Base-by-base conservation (phyloP, 2,113 vertebrate genomes). In the Rhagologus leucostigma region DNA sequence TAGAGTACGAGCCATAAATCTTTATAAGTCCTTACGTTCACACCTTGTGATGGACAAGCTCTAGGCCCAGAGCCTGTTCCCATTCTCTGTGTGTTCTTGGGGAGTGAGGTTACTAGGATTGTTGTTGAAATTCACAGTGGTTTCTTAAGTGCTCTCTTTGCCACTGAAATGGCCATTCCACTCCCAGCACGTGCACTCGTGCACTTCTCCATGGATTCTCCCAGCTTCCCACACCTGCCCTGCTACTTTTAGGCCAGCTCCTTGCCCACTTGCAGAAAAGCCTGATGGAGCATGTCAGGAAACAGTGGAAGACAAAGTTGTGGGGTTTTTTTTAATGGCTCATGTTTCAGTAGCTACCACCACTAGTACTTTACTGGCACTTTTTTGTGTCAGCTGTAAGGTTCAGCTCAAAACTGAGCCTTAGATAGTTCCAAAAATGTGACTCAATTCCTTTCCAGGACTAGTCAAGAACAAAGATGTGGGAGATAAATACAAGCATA, bases 161-260 rank as follows among this genome's bases (percentile, higher is more conserved):
- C 10, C 57, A 18, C 11, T 37, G 16, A 76, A 56, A 53, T 3
- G 6, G 4, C 18, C 13, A 3, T 80, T 70, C 53, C 16, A 57
- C 4, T 24, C 8, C 23, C 42, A 63, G 7, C 3, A 24, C 1
- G 0, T 3, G 4, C 9, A 55, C 3, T 8, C 1, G 0, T 14
- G 17, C 17, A 44, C 2, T 10, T 20, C 24, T 5, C 26, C 39
- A 8, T 0, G 3, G n/a, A 22, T 39, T 64, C 7, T 77, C 12
- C 23, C 37, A 75, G 16, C 16, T 11, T 79, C 33, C 49, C 53
- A 26, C 1, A 1, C 39, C 21, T 70, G 24, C n/a, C 27, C 15
- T 65, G 13, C 2, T 39, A 0, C 37, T 67, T 62, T 53, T 7
- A 16, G 65, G 56, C 29, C 30, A 84, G 23, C 29, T 26, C 9